Percentiles rank a stretch among this genome's conserved stretches.
phyloP scores from a whole-genome alignment of 2,113 vertebrate genomes.

The Fregata magnificens region DNA sequence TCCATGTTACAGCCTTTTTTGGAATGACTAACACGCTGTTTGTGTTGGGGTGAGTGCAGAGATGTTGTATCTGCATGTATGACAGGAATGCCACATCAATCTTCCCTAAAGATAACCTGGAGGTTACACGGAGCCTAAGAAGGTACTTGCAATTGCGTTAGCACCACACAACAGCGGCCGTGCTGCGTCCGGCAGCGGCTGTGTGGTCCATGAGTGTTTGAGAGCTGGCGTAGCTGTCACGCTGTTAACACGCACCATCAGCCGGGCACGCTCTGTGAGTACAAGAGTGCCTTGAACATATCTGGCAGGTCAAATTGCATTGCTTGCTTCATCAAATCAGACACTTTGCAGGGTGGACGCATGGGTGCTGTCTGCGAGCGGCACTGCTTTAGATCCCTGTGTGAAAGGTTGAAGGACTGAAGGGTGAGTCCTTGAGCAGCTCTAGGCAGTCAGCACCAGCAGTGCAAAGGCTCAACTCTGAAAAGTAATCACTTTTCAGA shows the following conservation, averaged over 20 bases:
- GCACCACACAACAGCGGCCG: background rate
- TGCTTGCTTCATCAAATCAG: background rate
- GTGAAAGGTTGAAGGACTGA: background rate
- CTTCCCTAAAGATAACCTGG: background rate
- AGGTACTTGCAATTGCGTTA: background rate
- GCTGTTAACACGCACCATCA: background rate
- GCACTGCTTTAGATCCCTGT: background rate
- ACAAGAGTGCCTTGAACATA: background rate
- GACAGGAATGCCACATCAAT: background rate
- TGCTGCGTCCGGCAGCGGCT: background rate
- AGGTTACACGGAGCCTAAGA: background rate
- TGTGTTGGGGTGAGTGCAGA: background rate
- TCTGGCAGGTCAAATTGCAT: background rate
- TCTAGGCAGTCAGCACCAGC: background rate
- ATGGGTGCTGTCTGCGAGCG: fast-evolving
- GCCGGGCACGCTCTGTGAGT: background rate
- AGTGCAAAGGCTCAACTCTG: background rate
- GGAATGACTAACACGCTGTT: too few relatives aligned
- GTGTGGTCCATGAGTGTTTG: fast-evolving
- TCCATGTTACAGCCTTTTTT: background rate
- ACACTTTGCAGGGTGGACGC: fast-evolving
- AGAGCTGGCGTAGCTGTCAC: background rate
- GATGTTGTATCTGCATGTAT: too few relatives aligned
- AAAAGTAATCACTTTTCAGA: background rate
- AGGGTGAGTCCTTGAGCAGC: background rate